Base-by-base conservation (phyloP, 1,140 invertebrate species). In the Saccostrea cuccullata region DNA sequence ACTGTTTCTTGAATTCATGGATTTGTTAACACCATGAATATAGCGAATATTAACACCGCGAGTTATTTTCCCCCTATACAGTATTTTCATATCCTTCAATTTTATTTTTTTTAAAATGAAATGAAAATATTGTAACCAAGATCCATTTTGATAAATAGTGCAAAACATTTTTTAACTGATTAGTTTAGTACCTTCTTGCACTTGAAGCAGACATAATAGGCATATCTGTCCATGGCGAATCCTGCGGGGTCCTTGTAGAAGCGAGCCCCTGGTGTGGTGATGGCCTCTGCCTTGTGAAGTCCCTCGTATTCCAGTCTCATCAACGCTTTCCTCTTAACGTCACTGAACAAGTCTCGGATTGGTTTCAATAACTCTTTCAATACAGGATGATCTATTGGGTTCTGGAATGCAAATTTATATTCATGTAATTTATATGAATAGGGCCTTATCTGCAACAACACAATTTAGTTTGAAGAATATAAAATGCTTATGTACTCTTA, bases 271-370 rank as follows among this genome's bases (percentile, higher is more conserved):
- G 96, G 95, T 8, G 96, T 96, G 47, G 96, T 95, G 84, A 97
- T 96, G n/a, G 97, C 97, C 91, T 98, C 97, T 8, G 97, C 96
- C 89, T 96, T 96, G 91, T 97, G 96, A 40, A 98, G 95, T 8
- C 98, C 98, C 95, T 99, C 99, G 94, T 99, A 99, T 95, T 99
- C 98, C 26, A 99, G 95, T 92, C 99, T 95, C 98, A 99, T 99
- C 55, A 99, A 94, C 0, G 98, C 98, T 94, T 99, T 99, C 47
- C 98, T 96, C 67, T 96, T 96, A 0, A 99, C 99, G 94, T 99
- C 98, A 88, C 98, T 97, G 89, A 97, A 97, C 20, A 99, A 95
- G 0, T 96, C 96, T 55, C 97, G 96, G 11, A 99, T 97, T 2
- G 98, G 98, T 26, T 96, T 95, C 85, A 99, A 94, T 0, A 98